Conservation (phyloP, 2,888 invertebrate genomes). For the Drosophila mulleri region DNA sequence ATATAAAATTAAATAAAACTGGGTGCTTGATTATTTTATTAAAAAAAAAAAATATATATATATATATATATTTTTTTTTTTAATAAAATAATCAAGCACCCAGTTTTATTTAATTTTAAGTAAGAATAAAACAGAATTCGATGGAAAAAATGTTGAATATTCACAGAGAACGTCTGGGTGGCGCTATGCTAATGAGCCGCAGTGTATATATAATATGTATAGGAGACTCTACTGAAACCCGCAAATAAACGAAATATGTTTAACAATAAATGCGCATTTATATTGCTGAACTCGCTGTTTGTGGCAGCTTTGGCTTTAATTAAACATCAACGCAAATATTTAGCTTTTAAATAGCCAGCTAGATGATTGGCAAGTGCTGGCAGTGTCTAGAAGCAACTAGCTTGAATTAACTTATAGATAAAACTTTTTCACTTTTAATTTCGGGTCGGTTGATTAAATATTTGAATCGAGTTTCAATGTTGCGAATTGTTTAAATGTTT, state of each 20-base stretch:
- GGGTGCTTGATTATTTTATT: no score
- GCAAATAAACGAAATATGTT: conserved; percentile 2
- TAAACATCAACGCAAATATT: conserved; percentile 21
- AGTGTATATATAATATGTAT: background rate
- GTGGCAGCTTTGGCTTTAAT: conserved; percentile 4
- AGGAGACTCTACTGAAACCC: background rate
- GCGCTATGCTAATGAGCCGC: background rate
- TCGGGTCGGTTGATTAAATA: conserved; percentile 24
- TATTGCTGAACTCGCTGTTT: background rate
- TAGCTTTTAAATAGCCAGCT: conserved; percentile 12
- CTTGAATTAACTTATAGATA: no score
- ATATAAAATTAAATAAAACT: no score
- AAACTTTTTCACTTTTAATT: conserved; percentile 14
- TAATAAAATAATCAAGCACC: no score
- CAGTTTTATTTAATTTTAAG: no score
- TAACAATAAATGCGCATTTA: conserved; percentile 11
- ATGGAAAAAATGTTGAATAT: background rate
- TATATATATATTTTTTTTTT: no score
- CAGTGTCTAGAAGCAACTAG: background rate
- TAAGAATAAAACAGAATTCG: background rate
- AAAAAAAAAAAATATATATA: no score
- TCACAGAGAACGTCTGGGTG: background rate
- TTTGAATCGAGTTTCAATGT: conserved; percentile 35
- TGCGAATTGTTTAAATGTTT: conserved; percentile 20
- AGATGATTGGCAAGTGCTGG: background rate